Evolutionary conservation across 1,140 invertebrate species (phyloP).

Genomic region (Nymphalis io): DNA sequence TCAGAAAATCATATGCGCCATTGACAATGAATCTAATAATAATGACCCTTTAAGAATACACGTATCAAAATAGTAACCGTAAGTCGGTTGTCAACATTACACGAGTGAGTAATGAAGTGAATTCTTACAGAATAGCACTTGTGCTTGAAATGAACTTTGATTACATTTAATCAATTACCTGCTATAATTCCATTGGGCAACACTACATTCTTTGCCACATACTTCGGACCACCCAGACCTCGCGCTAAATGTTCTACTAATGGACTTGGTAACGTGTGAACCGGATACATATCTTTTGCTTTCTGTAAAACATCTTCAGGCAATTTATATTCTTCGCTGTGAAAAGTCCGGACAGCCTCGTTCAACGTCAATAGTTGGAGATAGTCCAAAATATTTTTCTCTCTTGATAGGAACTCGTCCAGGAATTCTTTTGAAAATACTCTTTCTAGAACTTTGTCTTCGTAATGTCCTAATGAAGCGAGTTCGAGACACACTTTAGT

Average conservation of each 20-base stretch:
- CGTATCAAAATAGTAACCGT: no score
- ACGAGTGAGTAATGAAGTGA: no score
- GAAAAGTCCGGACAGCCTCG: constrained; percentile 81
- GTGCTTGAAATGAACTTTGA: no score
- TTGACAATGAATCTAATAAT: no score
- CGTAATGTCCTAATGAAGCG: constrained; percentile 80
- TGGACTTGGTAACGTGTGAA: constrained; percentile 40
- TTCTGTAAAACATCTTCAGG: constrained; percentile 49
- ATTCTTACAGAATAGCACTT: no score
- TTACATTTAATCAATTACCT: constrained; percentile 42
- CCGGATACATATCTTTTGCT: constrained; percentile 55
- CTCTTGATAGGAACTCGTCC: constrained; percentile 60
- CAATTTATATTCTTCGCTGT: constrained; percentile 63
- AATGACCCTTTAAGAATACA: no score
- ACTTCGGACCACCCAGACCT: constrained; percentile 57
- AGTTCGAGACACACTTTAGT: constrained; percentile 78
- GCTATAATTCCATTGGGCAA: constrained; percentile 62
- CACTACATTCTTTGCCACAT: constrained; percentile 55
- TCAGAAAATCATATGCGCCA: no score
- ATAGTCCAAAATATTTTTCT: constrained; percentile 72
- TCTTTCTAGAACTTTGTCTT: constrained; percentile 75
- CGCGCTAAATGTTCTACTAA: constrained; percentile 49
- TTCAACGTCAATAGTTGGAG: constrained; percentile 80
- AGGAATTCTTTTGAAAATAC: constrained; percentile 78
- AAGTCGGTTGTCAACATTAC: no score